These are phyloP conservation scores for Brevipalpus yothersi DNA, from an alignment of 1,140 invertebrate species.

Conservation along the genomic window DNA sequence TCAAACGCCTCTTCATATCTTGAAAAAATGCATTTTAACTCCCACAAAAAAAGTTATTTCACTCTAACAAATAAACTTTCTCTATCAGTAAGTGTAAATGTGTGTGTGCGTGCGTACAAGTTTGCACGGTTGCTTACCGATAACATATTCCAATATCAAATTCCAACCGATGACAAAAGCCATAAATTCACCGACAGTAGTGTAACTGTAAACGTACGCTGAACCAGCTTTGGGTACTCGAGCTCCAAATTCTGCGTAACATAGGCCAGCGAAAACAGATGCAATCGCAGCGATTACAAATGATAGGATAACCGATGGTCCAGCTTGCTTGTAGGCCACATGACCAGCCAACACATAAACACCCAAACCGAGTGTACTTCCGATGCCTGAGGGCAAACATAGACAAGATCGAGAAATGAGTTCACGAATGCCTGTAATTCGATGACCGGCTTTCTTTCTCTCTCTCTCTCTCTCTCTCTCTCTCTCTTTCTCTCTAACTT, in stretches of 20 bases:
- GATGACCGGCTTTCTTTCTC: no score
- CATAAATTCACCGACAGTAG: slow-evolving; percentile 24
- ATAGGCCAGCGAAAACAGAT: slow-evolving; percentile 51
- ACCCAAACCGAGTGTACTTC: slow-evolving; percentile 62
- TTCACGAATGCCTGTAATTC: slow-evolving; percentile 7
- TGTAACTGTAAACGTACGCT: slow-evolving; percentile 27
- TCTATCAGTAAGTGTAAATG: no score
- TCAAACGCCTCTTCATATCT: no score
- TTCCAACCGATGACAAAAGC: slow-evolving; percentile 27
- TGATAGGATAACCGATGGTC: slow-evolving; percentile 53
- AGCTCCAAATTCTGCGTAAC: slow-evolving; percentile 36
- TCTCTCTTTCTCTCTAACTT: no score
- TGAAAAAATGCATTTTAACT: no score
- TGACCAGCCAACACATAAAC: slow-evolving; percentile 72
- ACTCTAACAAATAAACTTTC: no score
- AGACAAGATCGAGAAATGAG: slow-evolving; percentile 9
- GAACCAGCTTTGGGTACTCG: slow-evolving; percentile 38
- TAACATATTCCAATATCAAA: slow-evolving; percentile 64
- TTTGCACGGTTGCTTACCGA: slow-evolving; percentile 30
- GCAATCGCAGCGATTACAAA: slow-evolving; percentile 67
- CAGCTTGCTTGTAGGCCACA: slow-evolving; percentile 57
- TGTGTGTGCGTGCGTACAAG: not conserved
- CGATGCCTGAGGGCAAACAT: slow-evolving; percentile 30
- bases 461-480: no score
- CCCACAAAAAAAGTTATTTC: no score